Evolutionary conservation across 1,140 invertebrate species (phyloP).

Genomic region (Listronotus oregonensis): DNA sequence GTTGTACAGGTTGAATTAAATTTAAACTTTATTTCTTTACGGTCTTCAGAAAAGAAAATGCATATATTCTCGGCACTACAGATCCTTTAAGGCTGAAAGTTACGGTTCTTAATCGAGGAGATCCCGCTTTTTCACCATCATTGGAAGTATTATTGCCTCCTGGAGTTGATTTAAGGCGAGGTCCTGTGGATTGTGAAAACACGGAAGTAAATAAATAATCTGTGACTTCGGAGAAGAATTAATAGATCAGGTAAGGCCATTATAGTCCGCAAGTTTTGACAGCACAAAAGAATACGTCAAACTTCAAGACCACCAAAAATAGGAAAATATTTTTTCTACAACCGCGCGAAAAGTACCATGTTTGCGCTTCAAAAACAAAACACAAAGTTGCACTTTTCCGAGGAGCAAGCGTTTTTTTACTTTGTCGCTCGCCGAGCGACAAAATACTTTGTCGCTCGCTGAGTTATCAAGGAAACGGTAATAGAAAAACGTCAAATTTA

Average conservation of each 20-base stretch:
- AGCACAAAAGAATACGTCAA: neutral
- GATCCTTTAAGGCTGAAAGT: conserved; percentile 47
- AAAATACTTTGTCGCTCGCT: too few relatives aligned
- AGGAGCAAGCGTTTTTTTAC: too few relatives aligned
- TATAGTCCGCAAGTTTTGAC: neutral
- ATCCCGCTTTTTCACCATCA: conserved; percentile 54
- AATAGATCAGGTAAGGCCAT: conserved; percentile 8
- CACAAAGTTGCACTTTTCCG: too few relatives aligned
- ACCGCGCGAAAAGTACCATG: too few relatives aligned
- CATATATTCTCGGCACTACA: conserved; percentile 54
- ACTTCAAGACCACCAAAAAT: neutral
- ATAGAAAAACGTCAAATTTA: too few relatives aligned
- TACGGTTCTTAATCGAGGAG: conserved; percentile 50
- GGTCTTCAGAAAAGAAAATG: conserved; percentile 37
- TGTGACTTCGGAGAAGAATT: conserved; percentile 12
- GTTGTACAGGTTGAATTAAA: too few relatives aligned
- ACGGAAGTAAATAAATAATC: neutral
- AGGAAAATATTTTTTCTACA: conserved; percentile 44
- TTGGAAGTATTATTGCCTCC: conserved; percentile 47
- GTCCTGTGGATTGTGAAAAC: conserved; percentile 6
- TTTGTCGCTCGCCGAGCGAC: too few relatives aligned
- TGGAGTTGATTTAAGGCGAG: conserved; percentile 47
- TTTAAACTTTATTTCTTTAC: too few relatives aligned
- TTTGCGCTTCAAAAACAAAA: too few relatives aligned
- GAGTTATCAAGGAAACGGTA: too few relatives aligned